Base-by-base conservation (phyloP, 2,888 invertebrate species). In the Epistrophe eligans region DNA sequence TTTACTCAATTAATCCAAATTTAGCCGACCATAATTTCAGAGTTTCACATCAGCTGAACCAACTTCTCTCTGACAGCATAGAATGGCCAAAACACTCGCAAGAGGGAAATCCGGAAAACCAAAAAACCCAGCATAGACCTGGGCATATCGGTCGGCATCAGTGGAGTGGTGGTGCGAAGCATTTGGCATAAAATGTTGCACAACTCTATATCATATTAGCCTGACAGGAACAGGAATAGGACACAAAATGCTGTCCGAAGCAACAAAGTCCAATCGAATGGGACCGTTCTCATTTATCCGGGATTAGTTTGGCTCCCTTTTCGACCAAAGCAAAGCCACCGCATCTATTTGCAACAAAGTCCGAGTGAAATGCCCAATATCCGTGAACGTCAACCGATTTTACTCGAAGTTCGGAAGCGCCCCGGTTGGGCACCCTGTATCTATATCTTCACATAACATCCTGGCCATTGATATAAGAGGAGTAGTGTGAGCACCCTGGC, bases 1-100 rank as follows among this genome's bases (percentile, higher is more conserved):
- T 89, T 88, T 89, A 84, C 89, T 89, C 89, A 89, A 89, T 88
- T 88, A 89, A 89, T 89, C 89, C 88, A 88, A 88, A 89, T 89
- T 89, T 88, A 83, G 87, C 79, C 85, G 84, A 88, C 88, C 89
- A 89, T 89, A 88, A 89, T 88, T 89, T 89, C 71, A n/a, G 64
- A 64, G 71, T 71, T 70, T 77, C 57, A 60, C 64, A 70, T 71
- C 77, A 60, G 43, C 79, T 60, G 60, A 57, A 58, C 58, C 70
- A 71, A 45, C 40, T 52, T 38, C 50, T 2, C n/a, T 28, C 77
- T 71, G 52, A 28, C 48, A 60, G 3, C 38, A 55, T n/a, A 28
- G n/a, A 24, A 52, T 17, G 70, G 50, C 17, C 24, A 66, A 13
- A 48, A 40, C n/a, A 19, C 58, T 24, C 55, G 13, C 38, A 38